Evolutionary conservation across 2,888 invertebrate genomes (phyloP), one percentile per base, ranked within the genome.

Genomic region (Amiota minor): DNA sequence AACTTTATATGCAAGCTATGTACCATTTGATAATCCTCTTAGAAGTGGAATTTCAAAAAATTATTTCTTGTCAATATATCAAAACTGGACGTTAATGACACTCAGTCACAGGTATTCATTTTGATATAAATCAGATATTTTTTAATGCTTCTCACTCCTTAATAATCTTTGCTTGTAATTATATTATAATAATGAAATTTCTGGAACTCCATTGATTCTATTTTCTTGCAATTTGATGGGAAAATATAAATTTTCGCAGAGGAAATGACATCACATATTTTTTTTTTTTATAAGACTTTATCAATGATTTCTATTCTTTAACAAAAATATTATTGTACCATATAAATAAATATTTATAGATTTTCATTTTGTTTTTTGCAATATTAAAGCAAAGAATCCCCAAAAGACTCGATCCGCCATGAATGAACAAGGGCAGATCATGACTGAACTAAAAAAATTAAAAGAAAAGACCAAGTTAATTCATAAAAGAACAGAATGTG

Each of bases 191-290:
- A 16, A 20, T 18, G 11, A 47, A 65, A 65, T 65, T 65, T 47
- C 65, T 18, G 18, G 65, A 65, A 65, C 47, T 47, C 49, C 18
- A 47, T 65, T 65, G 11, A 65, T 18, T 1, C 18, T 49, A 49
- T 20, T 20, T 16, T 46, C 9, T 23, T 53, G 20, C 50, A 68
- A 18, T 68, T 49, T 35, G 65, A 16, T 65, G 64, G 35, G 64
- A 65, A 65, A 62, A 47, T 65, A 45, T 56, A 47, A 10, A 47
- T 71, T 78, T 81, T 73, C 77, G 81, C 77, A 77, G 71, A 79
- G 84, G 83, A 83, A 83, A 83, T 83, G 83, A 83, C 77, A 53
- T 46, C 12, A 50, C 67, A 53, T 1, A 59, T 20, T 16, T 59
- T 9, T 49, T 20, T 16, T 59, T 23, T 6, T 35, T 35, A 35